Conservation (phyloP, 2,113 vertebrate species). For the Chamaetylas fuelleborni region DNA sequence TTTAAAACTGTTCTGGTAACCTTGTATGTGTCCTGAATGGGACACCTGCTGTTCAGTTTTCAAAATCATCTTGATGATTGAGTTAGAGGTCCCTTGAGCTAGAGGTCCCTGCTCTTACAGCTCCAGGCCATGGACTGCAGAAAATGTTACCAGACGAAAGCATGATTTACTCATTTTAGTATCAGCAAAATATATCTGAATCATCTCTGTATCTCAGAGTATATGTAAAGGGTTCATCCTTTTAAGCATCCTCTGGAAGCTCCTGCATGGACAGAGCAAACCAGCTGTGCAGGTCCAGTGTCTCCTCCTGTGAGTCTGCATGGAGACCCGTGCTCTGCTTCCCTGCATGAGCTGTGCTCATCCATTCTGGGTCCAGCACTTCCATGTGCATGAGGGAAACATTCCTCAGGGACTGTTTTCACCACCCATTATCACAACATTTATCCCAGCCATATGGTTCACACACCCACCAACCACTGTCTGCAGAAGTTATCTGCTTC, state of each 20-base stretch:
- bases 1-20: not conserved
- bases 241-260: not conserved
- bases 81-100: not conserved
- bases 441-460: not conserved
- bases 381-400: not conserved
- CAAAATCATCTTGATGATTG: not conserved
- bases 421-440: not conserved
- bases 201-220: not conserved
- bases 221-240: not conserved
- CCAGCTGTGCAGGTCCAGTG: not conserved
- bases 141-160: not conserved
- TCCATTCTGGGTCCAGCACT: not conserved
- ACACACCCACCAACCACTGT: not conserved
- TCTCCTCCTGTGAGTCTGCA: not conserved
- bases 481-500: not conserved
- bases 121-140: not conserved
- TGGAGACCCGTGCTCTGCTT: not conserved
- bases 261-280: not conserved
- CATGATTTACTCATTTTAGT: not conserved
- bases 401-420: not conserved
- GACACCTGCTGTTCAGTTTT: not conserved
- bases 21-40: accelerated
- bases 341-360: not conserved
- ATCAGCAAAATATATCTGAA: not conserved
- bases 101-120: not conserved